These are phyloP conservation scores for Cinclus mexicanus DNA, from an alignment of 2,113 vertebrate genomes.

Conservation along the genomic window DNA sequence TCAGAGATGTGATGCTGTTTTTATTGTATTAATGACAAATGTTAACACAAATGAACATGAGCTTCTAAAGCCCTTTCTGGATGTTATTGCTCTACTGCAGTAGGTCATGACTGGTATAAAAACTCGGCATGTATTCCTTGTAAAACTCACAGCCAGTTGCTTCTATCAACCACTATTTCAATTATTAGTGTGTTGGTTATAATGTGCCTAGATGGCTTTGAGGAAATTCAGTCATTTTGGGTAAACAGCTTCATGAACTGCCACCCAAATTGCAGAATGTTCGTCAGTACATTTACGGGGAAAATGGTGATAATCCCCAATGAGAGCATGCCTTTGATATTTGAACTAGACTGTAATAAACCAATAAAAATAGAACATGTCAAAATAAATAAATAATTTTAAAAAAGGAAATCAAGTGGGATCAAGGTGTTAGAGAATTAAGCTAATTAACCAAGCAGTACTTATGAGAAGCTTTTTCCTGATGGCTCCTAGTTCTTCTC, in stretches of 20 bases:
- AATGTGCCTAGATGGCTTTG: not conserved
- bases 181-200: not conserved
- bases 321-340: not conserved
- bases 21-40: not conserved
- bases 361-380: not conserved
- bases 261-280: not conserved
- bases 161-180: not conserved
- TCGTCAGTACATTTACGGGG: not conserved
- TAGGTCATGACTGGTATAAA: not conserved
- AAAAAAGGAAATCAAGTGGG: not conserved
- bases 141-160: not conserved
- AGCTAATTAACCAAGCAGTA: not conserved
- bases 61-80: not conserved
- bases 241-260: not conserved
- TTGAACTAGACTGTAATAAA: not conserved
- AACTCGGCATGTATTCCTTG: not conserved
- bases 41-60: not conserved
- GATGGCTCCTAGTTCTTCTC: conserved; percentile 74
- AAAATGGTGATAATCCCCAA: not conserved
- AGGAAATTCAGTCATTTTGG: not conserved
- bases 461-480: conserved; percentile 81
- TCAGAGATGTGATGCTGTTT: not conserved
- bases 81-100: not conserved
- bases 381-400: not conserved
- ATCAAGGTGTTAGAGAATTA: not conserved